A percentile compares a stretch with the other conserved stretches of the same genome.
Conservation (phyloP, 1,140 invertebrate species). For the Carposina sasakii region DNA sequence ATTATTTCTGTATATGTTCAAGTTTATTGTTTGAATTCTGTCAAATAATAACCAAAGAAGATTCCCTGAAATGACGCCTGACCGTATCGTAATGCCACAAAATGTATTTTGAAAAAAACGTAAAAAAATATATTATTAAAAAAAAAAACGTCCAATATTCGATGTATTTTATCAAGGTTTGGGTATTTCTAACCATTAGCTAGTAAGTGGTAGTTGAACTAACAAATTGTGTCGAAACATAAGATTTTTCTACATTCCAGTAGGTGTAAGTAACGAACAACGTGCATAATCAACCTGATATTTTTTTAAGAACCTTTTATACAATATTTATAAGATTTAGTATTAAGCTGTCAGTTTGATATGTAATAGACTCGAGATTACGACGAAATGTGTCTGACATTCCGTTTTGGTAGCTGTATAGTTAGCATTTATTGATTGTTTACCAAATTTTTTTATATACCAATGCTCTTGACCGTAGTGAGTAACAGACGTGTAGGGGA, state of each 20-base stretch:
- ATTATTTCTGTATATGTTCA: no score
- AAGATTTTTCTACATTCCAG: constrained; percentile 55
- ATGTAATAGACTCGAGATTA: constrained; percentile 40
- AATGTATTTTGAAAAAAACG: no score
- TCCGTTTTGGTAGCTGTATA: constrained; percentile 57
- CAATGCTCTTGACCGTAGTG: constrained; percentile 67
- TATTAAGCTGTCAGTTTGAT: constrained; percentile 28
- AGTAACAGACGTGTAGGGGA: no score
- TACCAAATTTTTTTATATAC: constrained; percentile 69
- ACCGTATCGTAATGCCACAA: no score
- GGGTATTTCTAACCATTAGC: constrained; percentile 63
- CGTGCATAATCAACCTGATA: constrained; percentile 47
- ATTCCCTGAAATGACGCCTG: no score
- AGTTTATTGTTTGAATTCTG: no score
- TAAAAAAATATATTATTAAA: constrained; percentile 18
- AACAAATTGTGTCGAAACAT: constrained; percentile 40
- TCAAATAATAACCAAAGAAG: no score
- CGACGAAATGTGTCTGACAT: constrained; percentile 36
- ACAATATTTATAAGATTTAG: constrained; percentile 19
- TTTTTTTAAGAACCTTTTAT: constrained; percentile 27
- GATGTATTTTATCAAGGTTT: constrained; percentile 54
- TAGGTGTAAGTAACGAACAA: constrained; percentile 55
- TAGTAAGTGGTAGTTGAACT: constrained; percentile 58
- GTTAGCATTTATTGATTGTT: constrained; percentile 48
- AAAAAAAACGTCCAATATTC: constrained; percentile 27